Evolutionary conservation across 1,140 invertebrate genomes (phyloP).

Genomic region (Calycopis cecrops): DNA sequence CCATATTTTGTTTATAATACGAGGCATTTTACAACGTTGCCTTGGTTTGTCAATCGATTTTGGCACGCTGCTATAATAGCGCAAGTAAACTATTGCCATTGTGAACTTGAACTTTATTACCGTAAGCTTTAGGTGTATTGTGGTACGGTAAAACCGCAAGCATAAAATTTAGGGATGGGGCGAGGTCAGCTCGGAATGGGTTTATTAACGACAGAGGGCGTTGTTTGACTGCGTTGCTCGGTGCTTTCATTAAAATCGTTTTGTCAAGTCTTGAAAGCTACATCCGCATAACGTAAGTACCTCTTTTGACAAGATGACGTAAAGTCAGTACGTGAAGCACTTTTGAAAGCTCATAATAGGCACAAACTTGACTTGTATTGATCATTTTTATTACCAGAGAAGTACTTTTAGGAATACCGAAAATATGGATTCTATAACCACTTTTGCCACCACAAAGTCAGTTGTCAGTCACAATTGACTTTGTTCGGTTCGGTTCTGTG

Average conservation of each 20-base stretch:
- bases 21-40: conserved; percentile 28
- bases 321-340: conserved; percentile 11
- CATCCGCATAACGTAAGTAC: not conserved
- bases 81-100: conserved; percentile 18
- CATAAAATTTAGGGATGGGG: conserved; percentile 52
- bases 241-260: conserved; percentile 48
- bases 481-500: too few species aligned
- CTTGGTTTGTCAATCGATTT: conserved; percentile 36
- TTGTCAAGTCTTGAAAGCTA: conserved; percentile 26
- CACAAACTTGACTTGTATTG: too few species aligned
- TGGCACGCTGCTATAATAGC: conserved; percentile 23
- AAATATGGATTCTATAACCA: too few species aligned
- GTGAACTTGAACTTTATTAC: conserved; percentile 30
- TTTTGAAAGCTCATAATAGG: too few species aligned
- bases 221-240: conserved; percentile 47
- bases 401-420: too few species aligned
- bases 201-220: conserved; percentile 50
- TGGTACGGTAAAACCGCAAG: conserved; percentile 18
- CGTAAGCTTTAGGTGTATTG: conserved; percentile 23
- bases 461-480: too few species aligned
- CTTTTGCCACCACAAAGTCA: too few species aligned
- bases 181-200: conserved; percentile 44
- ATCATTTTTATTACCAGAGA: too few species aligned
- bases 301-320: not conserved
- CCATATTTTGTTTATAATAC: conserved; percentile 29